phyloP scores from a whole-genome alignment of 2,797 vertebrate species.

The Takifugu ocellatus region DNA sequence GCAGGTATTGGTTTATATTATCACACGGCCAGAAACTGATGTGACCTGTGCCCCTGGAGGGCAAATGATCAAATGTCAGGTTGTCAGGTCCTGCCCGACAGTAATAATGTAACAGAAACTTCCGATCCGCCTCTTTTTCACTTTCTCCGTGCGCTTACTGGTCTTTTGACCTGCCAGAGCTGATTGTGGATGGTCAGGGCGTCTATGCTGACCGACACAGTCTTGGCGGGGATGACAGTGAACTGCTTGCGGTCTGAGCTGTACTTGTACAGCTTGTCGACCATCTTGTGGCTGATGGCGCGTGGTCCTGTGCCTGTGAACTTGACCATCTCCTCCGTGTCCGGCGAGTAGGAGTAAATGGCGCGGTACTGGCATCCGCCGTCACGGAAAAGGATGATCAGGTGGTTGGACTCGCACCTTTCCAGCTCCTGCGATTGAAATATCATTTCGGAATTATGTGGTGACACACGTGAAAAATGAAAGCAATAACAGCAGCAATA shows the following conservation, averaged over 20 bases:
- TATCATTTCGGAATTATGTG: not conserved
- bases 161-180: constrained; percentile 92
- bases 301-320: constrained; percentile 89
- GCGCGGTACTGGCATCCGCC: constrained; percentile 94
- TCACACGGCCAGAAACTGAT: constrained; percentile 11
- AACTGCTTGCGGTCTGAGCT: constrained; percentile 98
- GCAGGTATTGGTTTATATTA: constrained; percentile 32
- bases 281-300: constrained; percentile 90
- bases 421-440: constrained; percentile 83
- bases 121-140: constrained; percentile 30
- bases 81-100: constrained; percentile 64
- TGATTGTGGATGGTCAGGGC: constrained; percentile 96
- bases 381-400: constrained; percentile 96
- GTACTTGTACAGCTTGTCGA: constrained; percentile 97
- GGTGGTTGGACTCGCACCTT: constrained; percentile 96
- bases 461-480: not conserved
- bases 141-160: constrained; percentile 83
- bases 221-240: constrained; percentile 90
- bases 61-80: constrained; percentile 11
- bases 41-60: not conserved
- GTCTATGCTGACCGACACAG: constrained; percentile 93
- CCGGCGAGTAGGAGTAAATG: constrained; percentile 91
- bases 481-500: not conserved
- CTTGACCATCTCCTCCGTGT: constrained; percentile 92
- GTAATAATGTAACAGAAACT: constrained; percentile 21